These are phyloP conservation scores for Boleophthalmus pectinirostris DNA, from an alignment of 2,113 vertebrate species.

Conservation along the genomic window DNA sequence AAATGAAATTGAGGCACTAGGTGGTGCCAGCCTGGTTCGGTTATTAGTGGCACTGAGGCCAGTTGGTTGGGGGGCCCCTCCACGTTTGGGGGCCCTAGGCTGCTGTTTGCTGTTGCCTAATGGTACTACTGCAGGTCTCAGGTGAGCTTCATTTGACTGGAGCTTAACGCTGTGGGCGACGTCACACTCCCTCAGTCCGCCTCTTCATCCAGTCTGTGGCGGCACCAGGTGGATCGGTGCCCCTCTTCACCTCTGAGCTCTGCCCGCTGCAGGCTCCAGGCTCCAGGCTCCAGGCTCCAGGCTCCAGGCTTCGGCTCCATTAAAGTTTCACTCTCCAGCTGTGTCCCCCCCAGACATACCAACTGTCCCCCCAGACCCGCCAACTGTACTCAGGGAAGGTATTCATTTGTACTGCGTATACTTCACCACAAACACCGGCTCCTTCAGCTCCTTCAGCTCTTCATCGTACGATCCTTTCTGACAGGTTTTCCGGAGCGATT, in stretches of 20 bases:
- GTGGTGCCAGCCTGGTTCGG: no score
- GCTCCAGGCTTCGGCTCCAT: constrained; percentile 65
- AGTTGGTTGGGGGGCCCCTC: no score
- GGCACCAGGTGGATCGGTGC: constrained; percentile 44
- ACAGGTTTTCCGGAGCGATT: constrained; percentile 32
- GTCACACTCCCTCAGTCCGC: no score
- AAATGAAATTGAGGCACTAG: no score
- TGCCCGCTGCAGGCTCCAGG: constrained; percentile 48
- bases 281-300: constrained; percentile 59
- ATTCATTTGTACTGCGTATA: constrained; percentile 74
- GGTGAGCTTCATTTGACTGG: no score
- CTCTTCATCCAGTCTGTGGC: no score
- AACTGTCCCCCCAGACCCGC: constrained; percentile 59
- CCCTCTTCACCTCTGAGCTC: constrained; percentile 51
- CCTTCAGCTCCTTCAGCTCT: neutral
- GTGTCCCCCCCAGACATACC: constrained; percentile 61
- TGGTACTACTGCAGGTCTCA: no score
- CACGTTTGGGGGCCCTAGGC: no score
- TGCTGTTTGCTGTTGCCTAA: no score
- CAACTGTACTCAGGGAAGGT: constrained; percentile 62
- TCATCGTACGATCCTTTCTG: constrained; percentile 40
- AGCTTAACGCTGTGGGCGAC: no score
- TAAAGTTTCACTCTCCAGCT: constrained; percentile 78
- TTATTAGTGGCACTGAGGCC: no score
- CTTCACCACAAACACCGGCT: constrained; percentile 54